Evolutionary conservation across 2,888 invertebrate genomes (phyloP).

Genomic region (Ochropleura leucogaster): DNA sequence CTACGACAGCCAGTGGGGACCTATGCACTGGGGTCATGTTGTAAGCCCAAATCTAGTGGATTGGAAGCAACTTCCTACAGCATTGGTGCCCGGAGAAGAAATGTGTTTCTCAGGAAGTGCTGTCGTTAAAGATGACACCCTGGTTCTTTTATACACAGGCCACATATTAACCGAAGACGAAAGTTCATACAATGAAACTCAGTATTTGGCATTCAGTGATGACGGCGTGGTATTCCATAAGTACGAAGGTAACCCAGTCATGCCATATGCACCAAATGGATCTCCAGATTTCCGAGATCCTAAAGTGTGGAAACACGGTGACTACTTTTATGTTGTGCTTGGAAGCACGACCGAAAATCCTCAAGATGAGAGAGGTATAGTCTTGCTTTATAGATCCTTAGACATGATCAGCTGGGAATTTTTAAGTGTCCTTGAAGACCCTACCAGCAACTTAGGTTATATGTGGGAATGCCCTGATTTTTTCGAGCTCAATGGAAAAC

Average conservation of each 20-base stretch:
- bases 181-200: constrained; percentile 79
- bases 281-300: constrained; percentile 86
- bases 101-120: constrained; percentile 88
- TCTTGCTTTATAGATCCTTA: constrained; percentile 82
- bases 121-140: constrained; percentile 77
- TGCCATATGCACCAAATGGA: constrained; percentile 76
- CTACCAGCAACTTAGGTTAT: constrained; percentile 77
- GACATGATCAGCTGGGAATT: constrained; percentile 84
- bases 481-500: constrained; percentile 84
- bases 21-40: constrained; percentile 90
- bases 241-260: constrained; percentile 82
- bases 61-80: constrained; percentile 87
- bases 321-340: constrained; percentile 83
- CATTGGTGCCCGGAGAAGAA: constrained; percentile 85
- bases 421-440: constrained; percentile 81
- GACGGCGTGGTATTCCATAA: constrained; percentile 84
- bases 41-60: constrained; percentile 85
- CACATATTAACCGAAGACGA: constrained; percentile 71
- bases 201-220: constrained; percentile 82
- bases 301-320: constrained; percentile 84
- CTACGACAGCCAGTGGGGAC: constrained; percentile 84
- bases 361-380: constrained; percentile 73
- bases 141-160: constrained; percentile 84
- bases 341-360: constrained; percentile 81
- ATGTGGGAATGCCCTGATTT: constrained; percentile 90